Evolutionary conservation across 2,797 vertebrate species (phyloP), one percentile per base, ranked within the genome.

Genomic region (Eurystomus glaucurus): DNA sequence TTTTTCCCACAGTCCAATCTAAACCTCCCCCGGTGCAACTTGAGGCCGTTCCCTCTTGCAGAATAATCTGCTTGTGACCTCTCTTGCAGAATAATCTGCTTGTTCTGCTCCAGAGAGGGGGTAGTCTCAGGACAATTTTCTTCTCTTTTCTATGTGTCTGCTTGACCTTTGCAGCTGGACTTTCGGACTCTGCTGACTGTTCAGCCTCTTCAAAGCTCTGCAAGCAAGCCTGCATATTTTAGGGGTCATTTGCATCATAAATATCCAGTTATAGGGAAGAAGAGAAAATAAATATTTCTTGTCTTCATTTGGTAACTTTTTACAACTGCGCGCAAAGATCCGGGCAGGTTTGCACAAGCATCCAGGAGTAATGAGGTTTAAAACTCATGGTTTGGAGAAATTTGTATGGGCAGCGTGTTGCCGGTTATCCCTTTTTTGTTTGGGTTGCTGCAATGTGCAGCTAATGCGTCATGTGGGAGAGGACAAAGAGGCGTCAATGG

Each of bases 121-220:
- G 37, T 51, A 23, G 43, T 61, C 51, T 54, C 52, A 50, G 41
- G 37, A 41, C 81, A 76, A 86, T 76, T 90, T 93, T 83, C 60
- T 61, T 92, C 74, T 23, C 84, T 90, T 92, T 93, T 48, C 29
- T 62, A 3, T 65, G 54, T 85, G 45, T 54, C 74, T 91, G 52
- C 43, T 51, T 85, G 82, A 86, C 79, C 83, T 92, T 83, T 96
- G 82, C 15, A 87, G 55, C 43, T 88, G 78, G 91, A 95, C 85
- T 94, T 86, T 58, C 1, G 0, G 39, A 74, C 39, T 94, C 65
- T 93, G 90, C 84, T 97, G 91, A 85, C 50, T 20, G 9, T 57
- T 60, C 50, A 93, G 19, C 60, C 51, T 78, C 79, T 85, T 93
- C 45, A 74, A 86, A 76, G 35, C 70, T 81, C 39, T 77, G 29